Conservation (phyloP, 2,113 vertebrate species). For the Chinchilla lanigera region DNA sequence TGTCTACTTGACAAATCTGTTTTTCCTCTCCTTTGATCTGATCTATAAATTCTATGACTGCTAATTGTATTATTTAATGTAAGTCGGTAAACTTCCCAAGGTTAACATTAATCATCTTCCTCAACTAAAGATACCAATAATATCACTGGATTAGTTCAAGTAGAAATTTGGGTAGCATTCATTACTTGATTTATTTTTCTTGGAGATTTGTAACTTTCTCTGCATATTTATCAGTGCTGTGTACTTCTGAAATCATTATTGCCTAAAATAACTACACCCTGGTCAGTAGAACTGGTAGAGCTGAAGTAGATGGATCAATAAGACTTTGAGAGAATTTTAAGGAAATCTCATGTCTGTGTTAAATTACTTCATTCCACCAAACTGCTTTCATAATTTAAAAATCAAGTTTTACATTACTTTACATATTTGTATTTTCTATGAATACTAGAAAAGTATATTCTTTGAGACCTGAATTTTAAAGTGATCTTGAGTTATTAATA, state of each 20-base stretch:
- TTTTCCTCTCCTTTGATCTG: slow-evolving; percentile 38
- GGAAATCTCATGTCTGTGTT: not conserved
- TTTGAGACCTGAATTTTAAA: slow-evolving; percentile 36
- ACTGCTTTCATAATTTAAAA: not conserved
- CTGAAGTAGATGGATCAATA: not conserved
- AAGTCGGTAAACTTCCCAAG: slow-evolving; percentile 33
- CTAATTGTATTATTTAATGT: slow-evolving; percentile 55
- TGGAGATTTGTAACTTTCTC: not conserved
- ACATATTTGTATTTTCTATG: slow-evolving; percentile 7
- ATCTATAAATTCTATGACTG: slow-evolving; percentile 33
- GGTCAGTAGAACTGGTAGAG: not conserved
- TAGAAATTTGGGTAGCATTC: not conserved
- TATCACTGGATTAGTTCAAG: not conserved
- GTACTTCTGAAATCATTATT: slow-evolving; percentile 17
- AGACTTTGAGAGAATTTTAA: not conserved
- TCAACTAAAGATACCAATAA: not conserved
- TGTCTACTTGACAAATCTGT: slow-evolving; percentile 55
- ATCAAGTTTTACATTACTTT: not conserved
- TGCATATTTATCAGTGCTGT: not conserved
- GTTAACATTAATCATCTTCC: slow-evolving; percentile 26
- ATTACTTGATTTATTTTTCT: slow-evolving; percentile 19
- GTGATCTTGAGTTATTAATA: not conserved
- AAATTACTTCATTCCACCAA: slow-evolving; percentile 19
- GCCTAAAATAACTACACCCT: slow-evolving; percentile 24
- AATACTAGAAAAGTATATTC: not conserved